Base-by-base conservation (phyloP, 2,888 invertebrate genomes). In the Ectemnius continuus region DNA sequence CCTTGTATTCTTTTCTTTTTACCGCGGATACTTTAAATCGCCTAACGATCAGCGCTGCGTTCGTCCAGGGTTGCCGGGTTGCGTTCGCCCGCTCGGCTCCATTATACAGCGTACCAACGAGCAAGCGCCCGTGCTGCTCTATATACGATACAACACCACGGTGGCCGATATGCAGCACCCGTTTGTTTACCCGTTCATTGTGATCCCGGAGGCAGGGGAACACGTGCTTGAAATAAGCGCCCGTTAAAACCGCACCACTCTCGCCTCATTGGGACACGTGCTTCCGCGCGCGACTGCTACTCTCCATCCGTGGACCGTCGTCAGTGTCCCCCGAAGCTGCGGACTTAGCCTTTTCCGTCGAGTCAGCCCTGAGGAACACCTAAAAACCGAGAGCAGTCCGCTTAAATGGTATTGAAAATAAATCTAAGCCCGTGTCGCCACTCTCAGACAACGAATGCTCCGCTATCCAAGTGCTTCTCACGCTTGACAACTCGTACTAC, bases 21-120 rank as follows among this genome's bases (percentile, higher is more conserved):
- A 88, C 88, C 88, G 89, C 89, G 88, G 83, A 89, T 88, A 88
- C 88, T 89, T 87, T 89, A 89, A 89, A 89, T 85, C 84, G 78
- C 64, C 80, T 88, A 88, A 87, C 86, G 88, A 88, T 89, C 88
- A 88, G 88, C 87, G 86, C 84, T 74, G 85, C 86, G 84, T 84
- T 81, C 65, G 70, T 58, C 84, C 89, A 68, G 59, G 73, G 89
- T 89, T 89, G 89, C 87, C 89, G 87, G 67, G 67, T 73, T 18
- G 59, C 13, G 18, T 6, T 23, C 23, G 0, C 20, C 62, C 45
- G 66, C 58, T 58, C 36, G 52, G 16, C 8, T 52, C 11, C 8
- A 52, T 16, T 52, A 16, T 4, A 14, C 14, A 14, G 52, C 16
- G 52, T 52, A 23, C 23, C 23, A 23, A 23, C 23, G 23, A 23